phyloP scores from a whole-genome alignment of 2,113 vertebrate species.

The Albula glossodonta region DNA sequence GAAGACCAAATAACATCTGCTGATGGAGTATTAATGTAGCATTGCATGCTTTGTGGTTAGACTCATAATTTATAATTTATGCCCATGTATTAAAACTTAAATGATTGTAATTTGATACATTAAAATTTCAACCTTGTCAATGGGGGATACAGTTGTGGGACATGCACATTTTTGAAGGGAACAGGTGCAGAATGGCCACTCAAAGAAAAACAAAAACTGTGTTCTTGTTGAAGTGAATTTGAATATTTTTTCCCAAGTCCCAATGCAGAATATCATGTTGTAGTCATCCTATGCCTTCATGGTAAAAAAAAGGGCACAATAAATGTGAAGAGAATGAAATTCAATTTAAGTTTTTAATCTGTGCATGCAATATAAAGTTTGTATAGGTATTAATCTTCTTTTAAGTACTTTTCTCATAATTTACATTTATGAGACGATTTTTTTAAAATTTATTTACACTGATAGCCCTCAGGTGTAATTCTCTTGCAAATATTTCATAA shows the following conservation, averaged over 20 bases:
- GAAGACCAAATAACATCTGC: not conserved
- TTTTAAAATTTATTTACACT: not conserved
- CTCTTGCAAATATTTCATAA: not conserved
- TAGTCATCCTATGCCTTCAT: not conserved
- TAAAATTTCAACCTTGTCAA: not conserved
- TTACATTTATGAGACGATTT: not conserved
- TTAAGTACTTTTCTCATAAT: not conserved
- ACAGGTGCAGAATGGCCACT: not conserved
- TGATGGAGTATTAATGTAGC: not conserved
- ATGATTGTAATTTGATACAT: conserved; percentile 19
- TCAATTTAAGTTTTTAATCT: not conserved
- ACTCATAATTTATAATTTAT: conserved; percentile 25
- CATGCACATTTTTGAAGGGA: not conserved
- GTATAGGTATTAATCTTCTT: conserved; percentile 1
- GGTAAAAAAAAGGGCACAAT: not conserved
- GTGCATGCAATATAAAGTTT: not conserved
- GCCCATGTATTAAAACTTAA: conserved; percentile 29
- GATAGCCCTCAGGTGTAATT: not conserved
- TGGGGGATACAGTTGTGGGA: not conserved
- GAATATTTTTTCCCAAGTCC: not conserved
- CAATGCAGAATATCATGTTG: not conserved
- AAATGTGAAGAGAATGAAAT: not conserved
- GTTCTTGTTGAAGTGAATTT: not conserved
- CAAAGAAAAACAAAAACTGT: not conserved
- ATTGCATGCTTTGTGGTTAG: conserved; percentile 19